phyloP scores from a whole-genome alignment of 2,888 invertebrate species.

The Acanthopleura granulata region DNA sequence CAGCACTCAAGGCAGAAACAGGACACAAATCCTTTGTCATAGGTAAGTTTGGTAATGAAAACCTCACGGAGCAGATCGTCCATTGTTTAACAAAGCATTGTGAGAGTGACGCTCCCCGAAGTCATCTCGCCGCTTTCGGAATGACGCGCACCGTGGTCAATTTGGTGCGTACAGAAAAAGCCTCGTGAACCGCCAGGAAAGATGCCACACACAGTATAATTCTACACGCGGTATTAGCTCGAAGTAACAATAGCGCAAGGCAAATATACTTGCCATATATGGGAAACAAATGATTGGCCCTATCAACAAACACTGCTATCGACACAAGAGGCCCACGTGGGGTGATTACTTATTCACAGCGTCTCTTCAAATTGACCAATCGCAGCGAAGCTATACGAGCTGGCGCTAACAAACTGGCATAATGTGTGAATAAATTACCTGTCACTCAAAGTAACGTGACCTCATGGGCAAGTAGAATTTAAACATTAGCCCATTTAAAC shows the following conservation, averaged over 20 bases:
- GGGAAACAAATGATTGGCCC: conserved; percentile 65
- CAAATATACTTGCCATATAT: conserved; percentile 62
- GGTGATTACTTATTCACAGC: conserved; percentile 51
- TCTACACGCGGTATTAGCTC: conserved; percentile 58
- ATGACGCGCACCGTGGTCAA: conserved; percentile 20
- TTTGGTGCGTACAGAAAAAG: conserved; percentile 20
- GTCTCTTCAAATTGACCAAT: conserved; percentile 36
- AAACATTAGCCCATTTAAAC: background rate
- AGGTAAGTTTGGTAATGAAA: conserved; percentile 15
- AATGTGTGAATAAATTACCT: conserved; percentile 22
- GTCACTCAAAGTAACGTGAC: conserved; percentile 27
- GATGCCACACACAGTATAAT: conserved; percentile 57
- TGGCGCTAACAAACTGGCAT: conserved; percentile 24
- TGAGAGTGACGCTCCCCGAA: conserved; percentile 14
- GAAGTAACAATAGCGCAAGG: conserved; percentile 59
- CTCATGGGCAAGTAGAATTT: background rate
- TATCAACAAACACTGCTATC: conserved; percentile 57
- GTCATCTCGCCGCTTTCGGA: conserved; percentile 13
- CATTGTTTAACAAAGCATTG: conserved; percentile 18
- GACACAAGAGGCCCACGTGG: conserved; percentile 60
- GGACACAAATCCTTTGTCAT: conserved; percentile 19
- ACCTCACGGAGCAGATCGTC: conserved; percentile 16
- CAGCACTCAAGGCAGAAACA: background rate
- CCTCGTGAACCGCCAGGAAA: conserved; percentile 39
- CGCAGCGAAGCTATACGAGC: conserved; percentile 25